These are phyloP conservation scores for Hassar affinis DNA, from an alignment of 2,113 vertebrate genomes.

Conservation along the genomic window DNA sequence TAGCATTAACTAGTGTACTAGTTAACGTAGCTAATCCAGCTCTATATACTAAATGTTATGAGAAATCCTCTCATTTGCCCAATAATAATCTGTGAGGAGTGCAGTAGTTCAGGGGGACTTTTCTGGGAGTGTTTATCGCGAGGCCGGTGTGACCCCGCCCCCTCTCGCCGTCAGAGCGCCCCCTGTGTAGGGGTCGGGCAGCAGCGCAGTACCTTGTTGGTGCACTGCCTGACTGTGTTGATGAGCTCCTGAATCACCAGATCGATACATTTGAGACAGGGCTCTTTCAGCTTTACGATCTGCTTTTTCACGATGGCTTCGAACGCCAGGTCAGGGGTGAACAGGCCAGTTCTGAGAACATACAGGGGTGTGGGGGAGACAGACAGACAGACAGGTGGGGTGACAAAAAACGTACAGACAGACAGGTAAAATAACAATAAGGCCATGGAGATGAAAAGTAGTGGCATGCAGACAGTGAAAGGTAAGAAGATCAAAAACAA, in stretches of 20 bases:
- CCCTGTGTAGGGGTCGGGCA: constrained; percentile 58
- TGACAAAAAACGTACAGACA: constrained; percentile 10
- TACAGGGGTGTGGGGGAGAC: constrained; percentile 53
- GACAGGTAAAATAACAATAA: constrained; percentile 25
- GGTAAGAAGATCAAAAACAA: not conserved
- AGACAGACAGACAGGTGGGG: constrained; percentile 55
- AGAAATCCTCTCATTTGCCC: not conserved
- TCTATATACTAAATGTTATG: not conserved
- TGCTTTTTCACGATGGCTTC: constrained; percentile 99
- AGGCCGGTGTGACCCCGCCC: constrained; percentile 56
- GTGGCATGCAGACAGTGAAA: not conserved
- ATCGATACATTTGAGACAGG: constrained; percentile 97
- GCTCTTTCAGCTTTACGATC: constrained; percentile 98
- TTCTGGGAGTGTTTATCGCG: no score
- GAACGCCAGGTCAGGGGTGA: constrained; percentile 97
- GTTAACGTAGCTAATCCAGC: not conserved
- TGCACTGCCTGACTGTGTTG: constrained; percentile 95
- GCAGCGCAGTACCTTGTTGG: constrained; percentile 86
- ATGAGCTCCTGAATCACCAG: constrained; percentile 98
- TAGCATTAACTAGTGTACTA: not conserved
- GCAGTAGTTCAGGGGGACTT: not conserved
- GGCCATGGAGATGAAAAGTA: constrained; percentile 9
- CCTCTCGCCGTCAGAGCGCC: constrained; percentile 20
- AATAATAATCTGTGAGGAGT: not conserved
- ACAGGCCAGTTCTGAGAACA: constrained; percentile 92